These are phyloP conservation scores for Anguilla pacifica DNA, from an alignment of 2,797 vertebrate species.

Conservation along the genomic window DNA sequence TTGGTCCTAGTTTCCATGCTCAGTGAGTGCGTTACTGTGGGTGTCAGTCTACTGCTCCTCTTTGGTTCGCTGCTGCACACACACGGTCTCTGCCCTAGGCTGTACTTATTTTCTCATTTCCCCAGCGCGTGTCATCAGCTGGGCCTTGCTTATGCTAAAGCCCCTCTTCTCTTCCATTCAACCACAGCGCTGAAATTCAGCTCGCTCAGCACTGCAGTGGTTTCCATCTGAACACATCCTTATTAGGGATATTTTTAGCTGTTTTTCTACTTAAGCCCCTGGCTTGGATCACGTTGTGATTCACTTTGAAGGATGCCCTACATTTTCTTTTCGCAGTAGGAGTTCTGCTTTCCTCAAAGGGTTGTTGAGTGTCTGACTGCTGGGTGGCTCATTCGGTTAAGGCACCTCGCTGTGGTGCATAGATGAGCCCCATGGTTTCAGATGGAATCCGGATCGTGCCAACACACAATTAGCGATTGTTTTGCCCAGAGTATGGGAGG, in stretches of 20 bases:
- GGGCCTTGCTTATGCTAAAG: neutral
- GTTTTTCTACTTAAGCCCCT: neutral
- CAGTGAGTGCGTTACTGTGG: neutral
- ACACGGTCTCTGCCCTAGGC: neutral
- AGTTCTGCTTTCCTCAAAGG: neutral
- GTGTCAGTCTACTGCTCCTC: neutral
- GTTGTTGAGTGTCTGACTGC: neutral
- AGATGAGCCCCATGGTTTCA: neutral
- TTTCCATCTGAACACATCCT: neutral
- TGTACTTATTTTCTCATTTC: constrained; percentile 7
- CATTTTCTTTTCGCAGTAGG: neutral
- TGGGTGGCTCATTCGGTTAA: neutral
- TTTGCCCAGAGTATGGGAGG: too few relatives aligned
- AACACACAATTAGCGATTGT: too few relatives aligned
- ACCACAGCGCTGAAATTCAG: neutral
- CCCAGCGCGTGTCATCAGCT: neutral
- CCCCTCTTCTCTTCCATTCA: neutral
- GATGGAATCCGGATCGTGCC: neutral
- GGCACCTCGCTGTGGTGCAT: neutral
- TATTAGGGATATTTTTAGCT: constrained; percentile 10
- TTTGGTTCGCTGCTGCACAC: neutral
- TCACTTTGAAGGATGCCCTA: neutral
- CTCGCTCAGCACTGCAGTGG: constrained; percentile 7
- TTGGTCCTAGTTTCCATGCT: neutral
- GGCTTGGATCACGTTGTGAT: neutral